phyloP scores from a whole-genome alignment of 2,888 invertebrate genomes.

The Argynnis bischoffii region DNA sequence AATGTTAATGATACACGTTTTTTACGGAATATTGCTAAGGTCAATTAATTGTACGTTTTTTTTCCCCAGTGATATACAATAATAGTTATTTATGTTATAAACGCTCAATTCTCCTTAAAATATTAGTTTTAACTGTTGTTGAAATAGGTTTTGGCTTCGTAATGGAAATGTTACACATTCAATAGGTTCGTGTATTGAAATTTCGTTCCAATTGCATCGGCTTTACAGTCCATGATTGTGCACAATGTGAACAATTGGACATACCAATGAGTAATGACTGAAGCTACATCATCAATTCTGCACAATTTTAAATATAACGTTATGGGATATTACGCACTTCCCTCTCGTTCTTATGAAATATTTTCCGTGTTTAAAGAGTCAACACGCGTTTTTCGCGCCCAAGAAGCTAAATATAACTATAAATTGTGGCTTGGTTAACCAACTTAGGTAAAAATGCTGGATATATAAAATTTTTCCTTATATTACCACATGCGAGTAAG shows the following conservation, averaged over 20 bases:
- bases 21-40: too few species aligned
- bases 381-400: not conserved
- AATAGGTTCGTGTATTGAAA: not conserved
- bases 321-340: not conserved
- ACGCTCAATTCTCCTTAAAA: too few species aligned
- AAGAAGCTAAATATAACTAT: not conserved
- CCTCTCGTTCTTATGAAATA: slow-evolving; percentile 1
- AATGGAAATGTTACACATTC: not conserved
- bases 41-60: too few species aligned
- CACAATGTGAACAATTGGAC: not conserved
- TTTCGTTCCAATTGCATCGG: not conserved
- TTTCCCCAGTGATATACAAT: too few species aligned
- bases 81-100: too few species aligned
- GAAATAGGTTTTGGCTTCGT: not conserved
- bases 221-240: slow-evolving; percentile 1
- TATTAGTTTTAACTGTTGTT: too few species aligned
- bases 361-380: not conserved
- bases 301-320: slow-evolving; percentile 11
- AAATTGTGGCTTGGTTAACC: too few species aligned
- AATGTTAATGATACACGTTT: too few species aligned
- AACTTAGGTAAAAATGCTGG: too few species aligned
- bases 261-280: slow-evolving; percentile 15
- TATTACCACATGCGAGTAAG: too few species aligned
- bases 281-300: slow-evolving; percentile 27
- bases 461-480: too few species aligned